A percentile compares a stretch with the other conserved stretches of the same genome.
phyloP scores from a whole-genome alignment of 1,140 invertebrate genomes.

The Parapsyche elsis region DNA sequence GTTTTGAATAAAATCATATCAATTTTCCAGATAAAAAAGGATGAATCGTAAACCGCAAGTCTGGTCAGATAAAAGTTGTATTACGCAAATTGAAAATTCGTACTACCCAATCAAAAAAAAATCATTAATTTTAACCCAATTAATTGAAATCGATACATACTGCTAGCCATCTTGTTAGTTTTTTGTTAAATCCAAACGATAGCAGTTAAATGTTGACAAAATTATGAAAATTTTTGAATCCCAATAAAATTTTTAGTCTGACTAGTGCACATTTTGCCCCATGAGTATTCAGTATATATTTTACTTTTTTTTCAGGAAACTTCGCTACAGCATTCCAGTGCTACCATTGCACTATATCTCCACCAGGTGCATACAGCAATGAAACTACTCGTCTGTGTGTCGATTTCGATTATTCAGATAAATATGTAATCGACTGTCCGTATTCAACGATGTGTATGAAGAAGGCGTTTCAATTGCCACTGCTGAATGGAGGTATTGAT shows the following conservation, averaged over 20 bases:
- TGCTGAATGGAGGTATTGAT: constrained; percentile 71
- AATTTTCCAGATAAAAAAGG: not conserved
- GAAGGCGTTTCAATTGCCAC: constrained; percentile 71
- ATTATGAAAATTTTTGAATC: too few species aligned
- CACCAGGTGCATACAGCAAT: constrained; percentile 64
- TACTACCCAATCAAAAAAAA: too few species aligned
- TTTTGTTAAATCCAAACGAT: too few species aligned
- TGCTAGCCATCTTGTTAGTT: too few species aligned
- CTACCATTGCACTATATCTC: constrained; percentile 75
- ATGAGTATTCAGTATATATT: too few species aligned
- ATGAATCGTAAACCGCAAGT: not conserved
- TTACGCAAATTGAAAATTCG: not conserved
- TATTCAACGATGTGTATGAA: constrained; percentile 86
- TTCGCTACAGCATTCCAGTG: constrained; percentile 65
- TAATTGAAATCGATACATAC: too few species aligned
- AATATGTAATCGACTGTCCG: constrained; percentile 78
- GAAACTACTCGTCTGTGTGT: constrained; percentile 72
- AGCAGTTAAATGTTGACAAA: too few species aligned
- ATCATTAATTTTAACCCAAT: too few species aligned
- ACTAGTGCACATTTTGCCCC: too few species aligned
- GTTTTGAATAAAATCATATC: not conserved
- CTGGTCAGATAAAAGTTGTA: not conserved
- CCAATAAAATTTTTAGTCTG: too few species aligned
- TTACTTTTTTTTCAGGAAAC: constrained; percentile 46
- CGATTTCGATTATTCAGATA: constrained; percentile 75